A percentile compares a stretch with the other conserved stretches of the same genome.
Conservation (phyloP, 2,888 invertebrate species). For the Harpalus rufipes region DNA sequence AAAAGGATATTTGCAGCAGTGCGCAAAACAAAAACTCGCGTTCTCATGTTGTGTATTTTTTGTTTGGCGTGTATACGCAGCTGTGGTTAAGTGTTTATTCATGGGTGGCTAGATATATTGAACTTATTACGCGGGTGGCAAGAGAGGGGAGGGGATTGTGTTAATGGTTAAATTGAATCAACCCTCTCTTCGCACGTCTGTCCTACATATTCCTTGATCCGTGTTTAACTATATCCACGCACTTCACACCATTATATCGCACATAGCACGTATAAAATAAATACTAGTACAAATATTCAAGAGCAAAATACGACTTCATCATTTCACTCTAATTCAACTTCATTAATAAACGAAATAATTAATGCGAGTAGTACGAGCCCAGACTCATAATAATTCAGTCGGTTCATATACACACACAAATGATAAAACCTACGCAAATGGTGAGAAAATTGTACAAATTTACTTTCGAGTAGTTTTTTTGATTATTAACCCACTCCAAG, state of each 20-base stretch:
- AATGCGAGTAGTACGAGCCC: too few species aligned
- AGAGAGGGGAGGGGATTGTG: constrained; percentile 1
- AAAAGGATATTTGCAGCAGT: neutral
- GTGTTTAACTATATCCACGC: constrained; percentile 9
- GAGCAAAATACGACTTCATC: neutral
- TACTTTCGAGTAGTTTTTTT: too few species aligned
- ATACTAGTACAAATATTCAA: neutral
- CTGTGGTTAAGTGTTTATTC: constrained; percentile 31
- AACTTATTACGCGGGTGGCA: constrained; percentile 10
- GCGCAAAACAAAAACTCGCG: neutral
- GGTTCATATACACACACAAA: too few species aligned
- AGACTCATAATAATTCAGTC: too few species aligned
- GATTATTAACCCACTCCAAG: too few species aligned
- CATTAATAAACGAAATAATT: too few species aligned
- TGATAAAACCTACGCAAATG: too few species aligned
- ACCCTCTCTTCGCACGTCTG: constrained; percentile 16
- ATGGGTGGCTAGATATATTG: constrained; percentile 26
- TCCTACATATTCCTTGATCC: neutral
- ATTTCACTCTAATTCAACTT: too few species aligned
- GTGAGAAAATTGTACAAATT: too few species aligned
- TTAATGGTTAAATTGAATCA: constrained; percentile 40
- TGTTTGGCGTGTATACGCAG: neutral
- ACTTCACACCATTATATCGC: neutral
- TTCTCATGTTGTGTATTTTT: neutral
- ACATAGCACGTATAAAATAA: neutral